Conservation (phyloP, 2,888 invertebrate species). For the Scrobipalpa costella region DNA sequence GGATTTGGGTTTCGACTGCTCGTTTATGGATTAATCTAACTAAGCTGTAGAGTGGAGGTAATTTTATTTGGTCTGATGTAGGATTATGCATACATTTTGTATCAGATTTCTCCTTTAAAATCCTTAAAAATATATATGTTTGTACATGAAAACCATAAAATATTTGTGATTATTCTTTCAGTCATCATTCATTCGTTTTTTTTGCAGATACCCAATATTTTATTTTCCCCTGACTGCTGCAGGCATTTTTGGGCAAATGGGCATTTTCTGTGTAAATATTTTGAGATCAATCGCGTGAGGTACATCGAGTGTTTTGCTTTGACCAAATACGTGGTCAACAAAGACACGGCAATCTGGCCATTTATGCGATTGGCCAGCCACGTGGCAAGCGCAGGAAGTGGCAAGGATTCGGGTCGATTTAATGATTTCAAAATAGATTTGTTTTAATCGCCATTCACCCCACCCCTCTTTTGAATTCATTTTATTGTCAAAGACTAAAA, state of each 20-base stretch:
- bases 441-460: conserved; percentile 64
- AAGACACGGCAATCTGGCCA: background rate
- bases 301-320: background rate
- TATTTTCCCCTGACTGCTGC: too few species aligned
- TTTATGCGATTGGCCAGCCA: conserved; percentile 39
- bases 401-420: conserved; percentile 59
- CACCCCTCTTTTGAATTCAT: conserved; percentile 43
- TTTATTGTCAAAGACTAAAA: conserved; percentile 11
- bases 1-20: conserved; percentile 16
- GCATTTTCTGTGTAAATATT: too few species aligned
- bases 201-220: too few species aligned
- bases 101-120: too few species aligned
- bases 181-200: too few species aligned
- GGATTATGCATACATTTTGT: too few species aligned
- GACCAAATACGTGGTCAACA: background rate
- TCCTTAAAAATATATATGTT: too few species aligned
- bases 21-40: conserved; percentile 2
- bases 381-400: conserved; percentile 59
- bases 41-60: background rate
- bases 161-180: too few species aligned
- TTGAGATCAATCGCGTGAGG: too few species aligned
- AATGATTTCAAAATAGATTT: conserved; percentile 74
- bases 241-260: too few species aligned
- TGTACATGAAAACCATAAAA: too few species aligned
- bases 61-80: too few species aligned